Conservation (phyloP, 1,140 invertebrate genomes). For the Idris sp. region DNA sequence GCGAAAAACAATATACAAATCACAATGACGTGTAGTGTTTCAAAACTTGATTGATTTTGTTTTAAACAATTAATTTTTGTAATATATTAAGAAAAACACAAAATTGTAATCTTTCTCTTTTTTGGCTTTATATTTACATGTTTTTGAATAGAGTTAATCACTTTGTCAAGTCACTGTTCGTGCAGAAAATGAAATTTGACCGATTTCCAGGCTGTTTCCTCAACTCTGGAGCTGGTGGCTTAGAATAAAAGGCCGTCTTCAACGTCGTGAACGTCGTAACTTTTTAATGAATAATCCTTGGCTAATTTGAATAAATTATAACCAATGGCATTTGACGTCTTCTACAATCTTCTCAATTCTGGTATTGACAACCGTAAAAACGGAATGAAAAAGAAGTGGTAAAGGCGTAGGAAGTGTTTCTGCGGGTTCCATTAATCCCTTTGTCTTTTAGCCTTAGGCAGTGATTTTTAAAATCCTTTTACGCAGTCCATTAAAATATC, state of each 20-base stretch:
- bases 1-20: too few relatives aligned
- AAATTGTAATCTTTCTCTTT: too few relatives aligned
- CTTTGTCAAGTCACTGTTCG: slow-evolving; percentile 37
- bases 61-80: too few relatives aligned
- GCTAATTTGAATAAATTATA: slow-evolving; percentile 70
- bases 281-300: slow-evolving; percentile 69
- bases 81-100: too few relatives aligned
- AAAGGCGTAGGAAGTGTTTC: slow-evolving; percentile 55
- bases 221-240: slow-evolving; percentile 32
- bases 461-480: slow-evolving; percentile 66
- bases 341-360: slow-evolving; percentile 49
- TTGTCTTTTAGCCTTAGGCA: slow-evolving; percentile 70
- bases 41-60: too few relatives aligned
- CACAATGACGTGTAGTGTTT: too few relatives aligned
- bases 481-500: slow-evolving; percentile 76
- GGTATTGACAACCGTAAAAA: slow-evolving; percentile 66
- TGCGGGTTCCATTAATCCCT: slow-evolving; percentile 77
- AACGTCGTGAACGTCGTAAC: slow-evolving; percentile 45
- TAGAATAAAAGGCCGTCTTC: slow-evolving; percentile 54
- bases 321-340: slow-evolving; percentile 68
- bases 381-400: slow-evolving; percentile 51
- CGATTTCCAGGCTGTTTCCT: slow-evolving; percentile 51
- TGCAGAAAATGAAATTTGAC: slow-evolving; percentile 59
- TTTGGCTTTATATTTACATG: too few relatives aligned
- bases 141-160: slow-evolving; percentile 37